Percentiles rank a stretch among this genome's conserved stretches.
These are phyloP conservation scores for Eulithis prunata DNA, from an alignment of 2,888 invertebrate species.

Conservation along the genomic window DNA sequence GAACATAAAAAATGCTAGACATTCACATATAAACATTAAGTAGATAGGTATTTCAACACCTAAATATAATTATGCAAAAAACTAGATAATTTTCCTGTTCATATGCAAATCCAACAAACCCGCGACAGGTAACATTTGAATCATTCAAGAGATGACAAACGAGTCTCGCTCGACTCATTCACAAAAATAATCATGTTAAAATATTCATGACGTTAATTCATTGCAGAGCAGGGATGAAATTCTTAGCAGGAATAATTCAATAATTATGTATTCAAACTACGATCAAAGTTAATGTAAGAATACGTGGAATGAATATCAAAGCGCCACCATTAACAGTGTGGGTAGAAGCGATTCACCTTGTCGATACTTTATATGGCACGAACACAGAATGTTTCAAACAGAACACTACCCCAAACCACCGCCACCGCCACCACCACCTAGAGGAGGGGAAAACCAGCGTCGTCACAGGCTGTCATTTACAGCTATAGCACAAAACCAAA, in stretches of 20 bases:
- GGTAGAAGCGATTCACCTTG: conserved; percentile 42
- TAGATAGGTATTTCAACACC: background rate
- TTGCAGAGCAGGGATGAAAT: conserved; percentile 21
- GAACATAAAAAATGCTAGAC: too few relatives aligned
- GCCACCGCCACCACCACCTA: conserved; percentile 20
- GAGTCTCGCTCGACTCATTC: conserved; percentile 42
- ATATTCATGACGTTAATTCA: conserved; percentile 38
- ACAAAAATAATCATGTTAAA: conserved; percentile 46
- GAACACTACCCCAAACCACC: conserved; percentile 24
- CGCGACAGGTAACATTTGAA: conserved; percentile 57
- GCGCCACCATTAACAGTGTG: conserved; percentile 22
- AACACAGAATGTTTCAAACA: conserved; percentile 43
- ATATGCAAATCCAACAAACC: conserved; percentile 60
- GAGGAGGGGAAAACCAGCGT: conserved; percentile 48
- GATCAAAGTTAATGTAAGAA: conserved; percentile 27
- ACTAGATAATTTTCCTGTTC: conserved; percentile 36
- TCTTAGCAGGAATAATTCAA: conserved; percentile 20
- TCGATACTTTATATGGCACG: conserved; percentile 56
- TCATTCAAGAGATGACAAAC: conserved; percentile 59
- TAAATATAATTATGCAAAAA: conserved; percentile 4
- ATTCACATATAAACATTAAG: background rate
- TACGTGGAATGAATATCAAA: conserved; percentile 37
- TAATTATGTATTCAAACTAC: conserved; percentile 23
- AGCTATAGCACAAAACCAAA: conserved; percentile 62
- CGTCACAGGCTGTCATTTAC: conserved; percentile 65